Base-by-base conservation (phyloP, 2,888 invertebrate species). In the Endotricha flammealis region DNA sequence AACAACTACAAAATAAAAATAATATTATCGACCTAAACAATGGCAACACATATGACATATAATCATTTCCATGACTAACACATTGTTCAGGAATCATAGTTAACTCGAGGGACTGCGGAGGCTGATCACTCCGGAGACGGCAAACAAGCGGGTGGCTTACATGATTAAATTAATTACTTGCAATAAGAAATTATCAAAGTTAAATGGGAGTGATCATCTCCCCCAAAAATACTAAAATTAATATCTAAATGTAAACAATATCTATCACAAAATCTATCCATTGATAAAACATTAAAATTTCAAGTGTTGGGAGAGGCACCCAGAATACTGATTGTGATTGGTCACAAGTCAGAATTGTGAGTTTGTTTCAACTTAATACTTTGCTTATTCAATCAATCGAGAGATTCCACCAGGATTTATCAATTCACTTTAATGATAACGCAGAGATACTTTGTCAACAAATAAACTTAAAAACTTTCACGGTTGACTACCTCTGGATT, bases 41-140 rank as follows among this genome's bases (percentile, higher is more conserved):
- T 83, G 82, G 83, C 83, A 82, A 82, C 80, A 74, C 70, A 67
- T 74, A 72, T 71, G 71, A 76, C 73, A 69, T 66, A 65, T 59
- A 55, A 66, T 74, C 69, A 69, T 68, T 71, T 65, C 65, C 64
- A 69, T 72, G 72, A 77, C 75, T 71, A 70, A 66, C 67, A 57
- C 70, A 70, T 72, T 73, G 72, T 72, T 72, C 66, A 72, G 72
- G 70, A 69, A 66, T 64, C 59, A 53, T 57, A 34, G 50, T 50
- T 46, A 41, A 48, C 44, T 46, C 32, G 27, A 38, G 34, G 28
- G 31, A 36, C 37, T 42, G 17, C 33, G 28, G 20, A 32, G 27
- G 10, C 20, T 14, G 29, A 35, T 29, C 32, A 32, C 29, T 38
- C 31, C 10, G 30, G 14, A 16, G 16, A 16, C 11, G n/a, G 9